These are phyloP conservation scores for Melanotaenia parkinsoni DNA, from an alignment of 2,797 vertebrate species.

Conservation along the genomic window DNA sequence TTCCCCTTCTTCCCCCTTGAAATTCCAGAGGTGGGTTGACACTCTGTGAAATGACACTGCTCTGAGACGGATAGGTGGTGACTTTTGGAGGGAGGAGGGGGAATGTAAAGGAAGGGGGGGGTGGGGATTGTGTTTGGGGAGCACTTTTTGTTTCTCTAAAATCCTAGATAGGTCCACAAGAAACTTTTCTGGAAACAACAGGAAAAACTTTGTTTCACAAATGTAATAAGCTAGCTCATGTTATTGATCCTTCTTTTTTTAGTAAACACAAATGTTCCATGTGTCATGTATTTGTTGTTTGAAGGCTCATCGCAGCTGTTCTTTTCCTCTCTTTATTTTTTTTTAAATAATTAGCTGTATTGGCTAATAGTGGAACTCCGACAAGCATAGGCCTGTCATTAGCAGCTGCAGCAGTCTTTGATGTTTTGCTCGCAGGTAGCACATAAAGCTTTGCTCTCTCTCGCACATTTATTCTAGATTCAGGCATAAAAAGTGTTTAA, in stretches of 20 bases:
- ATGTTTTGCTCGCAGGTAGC: conserved; percentile 69
- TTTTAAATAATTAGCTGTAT: conserved; percentile 57
- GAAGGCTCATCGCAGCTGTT: not conserved
- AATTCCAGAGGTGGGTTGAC: conserved; percentile 80
- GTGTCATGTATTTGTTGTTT: conserved; percentile 10
- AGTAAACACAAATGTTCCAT: conserved; percentile 1
- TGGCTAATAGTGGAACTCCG: conserved; percentile 57
- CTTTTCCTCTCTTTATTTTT: conserved; percentile 1
- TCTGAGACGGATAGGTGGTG: conserved; percentile 71
- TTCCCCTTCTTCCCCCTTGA: conserved; percentile 65
- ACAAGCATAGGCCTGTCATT: conserved; percentile 70
- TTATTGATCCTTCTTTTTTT: conserved; percentile 7
- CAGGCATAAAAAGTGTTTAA: conserved; percentile 67
- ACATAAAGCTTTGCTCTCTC: conserved; percentile 49
- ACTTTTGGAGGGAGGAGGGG: conserved; percentile 71
- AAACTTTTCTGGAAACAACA: conserved; percentile 37
- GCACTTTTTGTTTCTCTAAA: conserved; percentile 64
- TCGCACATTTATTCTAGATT: conserved; percentile 58
- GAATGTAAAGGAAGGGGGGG: conserved; percentile 60
- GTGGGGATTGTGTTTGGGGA: conserved; percentile 72
- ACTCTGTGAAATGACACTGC: conserved; percentile 75
- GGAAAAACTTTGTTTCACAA: conserved; percentile 18
- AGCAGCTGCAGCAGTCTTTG: conserved; percentile 69
- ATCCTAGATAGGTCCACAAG: conserved; percentile 62
- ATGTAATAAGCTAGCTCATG: not conserved